Base-by-base conservation (phyloP, 2,113 vertebrate species). In the Hypomesus transpacificus region DNA sequence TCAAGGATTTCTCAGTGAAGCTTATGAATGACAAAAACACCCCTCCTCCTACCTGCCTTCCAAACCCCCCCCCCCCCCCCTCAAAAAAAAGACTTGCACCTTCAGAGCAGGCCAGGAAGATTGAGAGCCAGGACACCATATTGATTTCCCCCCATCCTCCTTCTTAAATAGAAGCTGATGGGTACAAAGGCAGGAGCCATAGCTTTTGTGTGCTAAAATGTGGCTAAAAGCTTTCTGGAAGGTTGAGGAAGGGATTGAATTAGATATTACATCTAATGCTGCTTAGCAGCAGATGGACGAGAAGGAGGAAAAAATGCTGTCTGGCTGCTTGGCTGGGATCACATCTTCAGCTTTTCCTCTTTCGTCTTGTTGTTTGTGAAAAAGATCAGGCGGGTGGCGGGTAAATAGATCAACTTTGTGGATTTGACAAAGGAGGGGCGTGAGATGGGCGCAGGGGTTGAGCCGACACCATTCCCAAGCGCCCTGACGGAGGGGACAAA, bases 151-250 rank as follows among this genome's bases (percentile, higher is more conserved):
- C 57, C 57, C 57, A 59, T 84, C 84, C 86, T 90, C 92, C 90
- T 95, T 95, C 94, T 96, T 94, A 96, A 97, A 96, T 93, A 96
- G 95, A 93, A 92, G 92, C 93, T 94, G 77, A 77, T 11, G 89
- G 89, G 92, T 92, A 96, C 95, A 96, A 96, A 96, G 94, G 94
- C 92, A 92, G 92, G 89, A 94, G 93, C 90, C 87, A 89, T 90
- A 92, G 91, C 94, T 95, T 97, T 96, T 96, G 95, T 95, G 94
- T 90, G 92, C 94, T 95, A 96, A 96, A 96, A 96, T 94, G 93
- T 94, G 93, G 93, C 95, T 94, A 95, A 95, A 94, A 95, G 94
- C 94, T 94, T 94, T 92, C 90, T 91, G 85, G 90, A 93, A 91
- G 91, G 82, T 85, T 87, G 87, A 89, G 78, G 78, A 87, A 90